phyloP scores from a whole-genome alignment of 2,113 vertebrate genomes.

The Gracilinanus agilis region DNA sequence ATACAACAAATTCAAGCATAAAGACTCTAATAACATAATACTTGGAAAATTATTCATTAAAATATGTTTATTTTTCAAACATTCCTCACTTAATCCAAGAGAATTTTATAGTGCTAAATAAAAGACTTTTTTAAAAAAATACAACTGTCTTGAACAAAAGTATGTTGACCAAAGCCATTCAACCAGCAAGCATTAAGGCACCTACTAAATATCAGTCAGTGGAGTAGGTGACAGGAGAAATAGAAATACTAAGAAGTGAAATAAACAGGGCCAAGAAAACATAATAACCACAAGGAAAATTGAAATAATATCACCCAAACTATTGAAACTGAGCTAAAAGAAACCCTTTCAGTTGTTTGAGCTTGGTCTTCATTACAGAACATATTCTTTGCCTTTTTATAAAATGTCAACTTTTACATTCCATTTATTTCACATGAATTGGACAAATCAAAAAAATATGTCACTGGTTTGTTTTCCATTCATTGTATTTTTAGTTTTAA shows the following conservation, averaged over 20 bases:
- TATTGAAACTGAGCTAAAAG: not conserved
- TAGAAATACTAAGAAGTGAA: not conserved
- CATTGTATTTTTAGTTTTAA: not conserved
- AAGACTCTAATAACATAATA: not conserved
- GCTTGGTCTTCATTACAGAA: conserved; percentile 30
- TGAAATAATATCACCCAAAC: too few species aligned
- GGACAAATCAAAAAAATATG: conserved; percentile 6
- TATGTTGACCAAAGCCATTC: not conserved
- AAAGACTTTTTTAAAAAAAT: too few species aligned
- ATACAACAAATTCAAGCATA: too few species aligned
- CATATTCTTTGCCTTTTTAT: conserved; percentile 36
- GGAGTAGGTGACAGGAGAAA: not conserved
- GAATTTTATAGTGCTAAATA: not conserved
- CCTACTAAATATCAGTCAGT: not conserved
- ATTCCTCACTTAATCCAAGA: not conserved
- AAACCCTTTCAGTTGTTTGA: conserved; percentile 4
- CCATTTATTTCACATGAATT: conserved; percentile 15
- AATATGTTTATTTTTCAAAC: not conserved
- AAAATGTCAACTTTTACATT: conserved; percentile 1
- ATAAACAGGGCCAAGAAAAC: not conserved
- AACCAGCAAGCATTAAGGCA: not conserved
- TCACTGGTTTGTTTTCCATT: not conserved
- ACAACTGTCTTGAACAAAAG: not conserved
- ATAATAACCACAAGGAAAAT: not conserved
- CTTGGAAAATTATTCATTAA: not conserved